Evolutionary conservation across 2,797 vertebrate genomes (phyloP), one percentile per base, ranked within the genome.

Genomic region (Ambastaia sidthimunki): DNA sequence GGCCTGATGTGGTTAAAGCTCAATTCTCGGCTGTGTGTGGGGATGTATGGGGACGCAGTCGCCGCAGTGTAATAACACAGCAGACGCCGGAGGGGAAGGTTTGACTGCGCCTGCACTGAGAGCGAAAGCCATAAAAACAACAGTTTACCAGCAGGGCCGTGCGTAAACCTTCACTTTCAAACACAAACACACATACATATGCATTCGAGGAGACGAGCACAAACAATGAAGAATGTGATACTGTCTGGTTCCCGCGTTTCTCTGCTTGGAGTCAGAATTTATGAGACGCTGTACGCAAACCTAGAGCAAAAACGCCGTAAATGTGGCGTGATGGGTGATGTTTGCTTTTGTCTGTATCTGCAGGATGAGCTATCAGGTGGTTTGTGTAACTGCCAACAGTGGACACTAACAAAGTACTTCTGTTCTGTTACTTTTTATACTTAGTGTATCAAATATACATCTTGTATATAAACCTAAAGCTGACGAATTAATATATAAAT

Each of bases 101-200:
- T 77, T 71, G 59, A 52, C 59, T 81, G 72, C 28, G 76, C 31
- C 60, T 60, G 47, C 50, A 79, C 48, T 13, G 50, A 74, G 76
- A 78, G 34, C 7, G 70, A 68, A 73, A 74, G n/a, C 66, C 72
- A 73, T 70, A 54, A 81, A 76, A 82, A 66, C 50, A 31, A 62
- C 68, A 59, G 57, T 71, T 82, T 74, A 82, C 63, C 81, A 85
- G 81, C 66, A 75, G 74, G 60, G 25, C 65, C 31, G 16, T 83
- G 44, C 78, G 78, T 76, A 79, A 78, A 83, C 84, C 81, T 80
- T 78, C 73, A 74, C 69, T 41, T 65, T 78, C 77, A 23, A 52
- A 48, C 37, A 65, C 73, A 67, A 16, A 77, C 44, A 71, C 68
- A 71, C 68, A 50, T n/a, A 75, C 37, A 62, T 65, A 81, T 48